Evolutionary conservation across 37 sponge, comb jelly and placozoan genomes (phyloP).

Genomic region (Aphrocallistes beatrix): DNA sequence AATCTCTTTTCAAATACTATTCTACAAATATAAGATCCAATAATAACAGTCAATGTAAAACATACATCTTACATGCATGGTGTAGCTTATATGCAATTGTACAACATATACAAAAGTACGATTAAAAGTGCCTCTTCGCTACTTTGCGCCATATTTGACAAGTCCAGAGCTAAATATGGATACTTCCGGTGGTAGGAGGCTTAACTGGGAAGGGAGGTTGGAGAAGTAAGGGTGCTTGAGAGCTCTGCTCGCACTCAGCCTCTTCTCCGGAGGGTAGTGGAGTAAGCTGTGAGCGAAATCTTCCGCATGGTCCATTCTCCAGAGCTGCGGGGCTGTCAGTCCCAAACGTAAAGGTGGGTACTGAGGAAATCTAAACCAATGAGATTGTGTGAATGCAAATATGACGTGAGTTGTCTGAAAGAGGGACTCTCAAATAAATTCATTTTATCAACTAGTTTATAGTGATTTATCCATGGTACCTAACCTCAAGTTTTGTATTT

Average conservation of each 20-base stretch:
- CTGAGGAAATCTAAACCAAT: slow-evolving; percentile 13
- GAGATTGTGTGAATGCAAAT: too few species aligned
- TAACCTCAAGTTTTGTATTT: too few species aligned
- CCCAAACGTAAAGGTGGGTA: not conserved
- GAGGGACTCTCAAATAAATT: too few species aligned
- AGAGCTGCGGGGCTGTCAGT: not conserved
- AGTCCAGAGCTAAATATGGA: slow-evolving; percentile 9
- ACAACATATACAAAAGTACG: not conserved
- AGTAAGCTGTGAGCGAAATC: slow-evolving; percentile 1
- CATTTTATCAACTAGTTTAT: too few species aligned
- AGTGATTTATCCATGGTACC: too few species aligned
- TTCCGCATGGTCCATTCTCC: slow-evolving; percentile 3
- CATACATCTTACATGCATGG: too few species aligned
- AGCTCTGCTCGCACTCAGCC: not conserved
- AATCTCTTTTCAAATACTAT: too few species aligned
- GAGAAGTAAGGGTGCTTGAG: slow-evolving; percentile 5
- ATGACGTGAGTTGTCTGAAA: too few species aligned
- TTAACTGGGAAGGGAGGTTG: not conserved
- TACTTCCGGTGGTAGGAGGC: not conserved
- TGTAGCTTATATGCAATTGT: too few species aligned
- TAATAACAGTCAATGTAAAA: too few species aligned
- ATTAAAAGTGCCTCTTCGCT: not conserved
- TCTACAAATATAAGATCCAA: too few species aligned
- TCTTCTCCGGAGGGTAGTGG: not conserved
- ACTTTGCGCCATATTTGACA: not conserved